Evolutionary conservation across 2,113 vertebrate genomes (phyloP).

Genomic region (Alligator mississippiensis): DNA sequence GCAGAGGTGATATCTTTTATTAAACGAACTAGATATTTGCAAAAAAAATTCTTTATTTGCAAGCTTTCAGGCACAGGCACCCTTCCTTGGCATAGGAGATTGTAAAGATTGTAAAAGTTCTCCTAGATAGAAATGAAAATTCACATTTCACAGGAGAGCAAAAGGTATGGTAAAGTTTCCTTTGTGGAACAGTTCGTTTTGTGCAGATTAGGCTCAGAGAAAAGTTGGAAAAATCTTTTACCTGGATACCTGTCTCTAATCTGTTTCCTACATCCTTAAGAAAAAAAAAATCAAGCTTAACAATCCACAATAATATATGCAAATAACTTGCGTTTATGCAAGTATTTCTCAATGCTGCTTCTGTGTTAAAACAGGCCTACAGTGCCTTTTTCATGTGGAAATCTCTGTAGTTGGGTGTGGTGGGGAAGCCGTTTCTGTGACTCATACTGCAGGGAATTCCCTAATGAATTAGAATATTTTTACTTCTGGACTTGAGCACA

Average conservation of each 20-base stretch:
- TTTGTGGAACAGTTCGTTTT: not conserved
- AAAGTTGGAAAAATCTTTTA: not conserved
- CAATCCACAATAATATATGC: not conserved
- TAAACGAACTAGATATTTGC: no score
- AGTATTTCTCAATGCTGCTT: not conserved
- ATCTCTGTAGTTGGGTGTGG: slow-evolving; percentile 77
- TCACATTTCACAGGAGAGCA: no score
- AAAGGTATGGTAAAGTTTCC: no score
- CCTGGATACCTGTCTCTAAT: not conserved
- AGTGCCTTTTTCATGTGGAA: slow-evolving; percentile 68
- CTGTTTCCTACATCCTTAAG: not conserved
- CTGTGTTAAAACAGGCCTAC: slow-evolving; percentile 47
- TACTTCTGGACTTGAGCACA: slow-evolving; percentile 84
- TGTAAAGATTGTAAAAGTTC: no score
- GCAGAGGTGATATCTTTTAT: no score
- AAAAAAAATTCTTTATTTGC: no score
- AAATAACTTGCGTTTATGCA: slow-evolving; percentile 3
- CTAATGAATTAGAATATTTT: slow-evolving; percentile 91
- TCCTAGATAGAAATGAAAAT: no score
- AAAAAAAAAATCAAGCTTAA: not conserved
- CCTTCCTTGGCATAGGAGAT: no score
- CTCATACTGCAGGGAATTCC: slow-evolving; percentile 94
- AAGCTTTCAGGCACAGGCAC: no score
- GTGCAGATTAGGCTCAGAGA: not conserved
- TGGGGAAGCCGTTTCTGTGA: slow-evolving; percentile 91